Conservation (phyloP, 92 coral and sea anemone species). For the Pocillopora meandrina region DNA sequence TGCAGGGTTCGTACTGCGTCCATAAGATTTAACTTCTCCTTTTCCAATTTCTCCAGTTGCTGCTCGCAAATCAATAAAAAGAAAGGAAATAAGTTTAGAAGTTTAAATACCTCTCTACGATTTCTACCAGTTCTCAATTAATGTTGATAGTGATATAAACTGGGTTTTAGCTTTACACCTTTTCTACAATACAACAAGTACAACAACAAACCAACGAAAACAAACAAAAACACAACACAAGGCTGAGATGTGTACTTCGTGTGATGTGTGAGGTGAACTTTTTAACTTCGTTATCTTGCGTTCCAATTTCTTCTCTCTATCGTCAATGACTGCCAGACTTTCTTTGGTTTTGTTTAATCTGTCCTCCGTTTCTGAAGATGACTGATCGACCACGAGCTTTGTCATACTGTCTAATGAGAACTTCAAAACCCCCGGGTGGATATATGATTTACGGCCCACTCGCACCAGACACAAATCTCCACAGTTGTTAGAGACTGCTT, state of each 20-base stretch:
- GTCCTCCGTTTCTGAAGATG: not conserved
- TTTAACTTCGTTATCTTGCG: not conserved
- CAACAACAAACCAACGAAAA: not conserved
- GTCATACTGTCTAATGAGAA: conserved; percentile 67
- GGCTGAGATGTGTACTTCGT: not conserved
- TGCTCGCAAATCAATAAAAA: not conserved
- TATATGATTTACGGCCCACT: conserved; percentile 84
- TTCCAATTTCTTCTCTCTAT: not conserved
- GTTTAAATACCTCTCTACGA: not conserved
- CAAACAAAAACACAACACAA: not conserved
- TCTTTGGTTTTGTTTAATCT: conserved; percentile 7
- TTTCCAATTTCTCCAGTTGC: conserved; percentile 33
- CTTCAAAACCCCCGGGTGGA: conserved; percentile 58
- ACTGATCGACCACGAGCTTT: conserved; percentile 8
- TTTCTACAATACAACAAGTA: too few species aligned
- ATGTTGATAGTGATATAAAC: too few species aligned
- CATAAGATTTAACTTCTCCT: conserved; percentile 13
- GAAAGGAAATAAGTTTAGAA: not conserved
- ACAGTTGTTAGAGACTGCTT: conserved; percentile 60
- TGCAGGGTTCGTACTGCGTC: conserved; percentile 34
- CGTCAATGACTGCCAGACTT: not conserved
- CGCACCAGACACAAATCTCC: conserved; percentile 84
- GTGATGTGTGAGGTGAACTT: not conserved
- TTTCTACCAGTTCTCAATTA: too few species aligned
- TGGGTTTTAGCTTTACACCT: too few species aligned